A percentile compares a stretch with the other conserved stretches of the same genome.
These are phyloP conservation scores for Eubasilissa regina DNA, from an alignment of 1,140 invertebrate genomes.

Conservation along the genomic window DNA sequence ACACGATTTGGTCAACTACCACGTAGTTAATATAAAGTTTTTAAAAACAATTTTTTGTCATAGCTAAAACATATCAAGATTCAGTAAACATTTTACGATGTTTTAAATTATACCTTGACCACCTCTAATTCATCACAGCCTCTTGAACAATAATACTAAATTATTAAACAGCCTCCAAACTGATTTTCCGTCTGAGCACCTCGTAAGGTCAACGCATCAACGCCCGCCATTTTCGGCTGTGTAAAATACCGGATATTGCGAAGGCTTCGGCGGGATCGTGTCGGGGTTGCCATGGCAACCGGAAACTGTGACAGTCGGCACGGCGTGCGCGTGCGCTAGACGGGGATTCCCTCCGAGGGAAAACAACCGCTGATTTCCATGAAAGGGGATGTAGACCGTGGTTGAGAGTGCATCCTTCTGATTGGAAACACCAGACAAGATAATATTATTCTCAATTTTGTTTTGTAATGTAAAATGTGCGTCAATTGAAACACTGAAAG, in stretches of 20 bases:
- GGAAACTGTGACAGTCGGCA: not conserved
- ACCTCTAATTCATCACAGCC: too few relatives aligned
- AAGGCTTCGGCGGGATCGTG: constrained; percentile 31
- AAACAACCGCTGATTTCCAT: constrained; percentile 27
- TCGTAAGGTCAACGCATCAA: constrained; percentile 22
- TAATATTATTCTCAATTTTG: not conserved
- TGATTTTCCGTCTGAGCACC: constrained; percentile 1
- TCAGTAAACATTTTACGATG: too few relatives aligned
- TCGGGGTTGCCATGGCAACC: constrained; percentile 20
- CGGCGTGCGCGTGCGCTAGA: not conserved
- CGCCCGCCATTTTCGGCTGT: constrained; percentile 5
- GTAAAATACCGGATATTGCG: constrained; percentile 30
- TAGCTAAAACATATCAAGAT: too few relatives aligned
- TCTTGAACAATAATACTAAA: too few relatives aligned
- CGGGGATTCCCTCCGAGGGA: not conserved
- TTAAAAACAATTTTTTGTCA: too few relatives aligned
- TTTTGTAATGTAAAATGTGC: too few relatives aligned
- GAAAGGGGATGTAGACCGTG: not conserved
- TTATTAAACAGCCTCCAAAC: too few relatives aligned
- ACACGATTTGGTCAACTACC: too few relatives aligned
- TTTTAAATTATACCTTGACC: too few relatives aligned
- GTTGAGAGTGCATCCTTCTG: constrained; percentile 1
- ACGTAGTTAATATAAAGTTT: too few relatives aligned
- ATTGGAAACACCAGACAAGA: not conserved
- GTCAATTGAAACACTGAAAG: too few relatives aligned